These are phyloP conservation scores for Allygus modestus DNA, from an alignment of 2,888 invertebrate genomes.

Conservation along the genomic window DNA sequence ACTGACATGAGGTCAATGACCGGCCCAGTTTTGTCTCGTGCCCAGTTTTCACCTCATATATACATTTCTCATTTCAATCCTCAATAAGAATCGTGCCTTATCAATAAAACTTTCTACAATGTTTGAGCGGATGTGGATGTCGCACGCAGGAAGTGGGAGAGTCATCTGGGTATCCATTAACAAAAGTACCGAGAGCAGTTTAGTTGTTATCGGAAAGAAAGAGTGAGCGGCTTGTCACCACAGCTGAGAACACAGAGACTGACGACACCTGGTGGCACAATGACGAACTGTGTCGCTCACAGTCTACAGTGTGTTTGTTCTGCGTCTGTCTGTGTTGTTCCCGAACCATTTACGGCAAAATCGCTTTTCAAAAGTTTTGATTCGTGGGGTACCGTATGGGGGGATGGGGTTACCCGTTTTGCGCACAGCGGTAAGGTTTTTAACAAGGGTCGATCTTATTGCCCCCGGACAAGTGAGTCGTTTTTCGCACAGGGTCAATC, in stretches of 20 bases:
- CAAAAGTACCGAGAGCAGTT: constrained; percentile 4
- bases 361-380: background rate
- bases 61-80: too few species aligned
- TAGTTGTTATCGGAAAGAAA: constrained; percentile 1
- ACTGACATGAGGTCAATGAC: too few species aligned
- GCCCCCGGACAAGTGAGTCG: too few species aligned
- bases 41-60: too few species aligned
- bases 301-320: too few species aligned
- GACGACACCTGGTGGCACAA: background rate
- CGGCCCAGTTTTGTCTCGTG: too few species aligned
- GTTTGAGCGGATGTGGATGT: background rate
- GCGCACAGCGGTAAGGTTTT: background rate
- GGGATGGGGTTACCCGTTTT: too few species aligned
- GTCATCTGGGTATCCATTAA: constrained; percentile 30
- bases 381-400: too few species aligned
- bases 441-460: background rate
- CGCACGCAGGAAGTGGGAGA: constrained; percentile 14
- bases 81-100: background rate
- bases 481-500: too few species aligned
- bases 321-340: background rate
- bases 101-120: background rate
- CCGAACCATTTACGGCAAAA: background rate
- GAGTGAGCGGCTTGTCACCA: background rate
- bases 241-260: constrained; percentile 6
- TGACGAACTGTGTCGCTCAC: background rate